Percentiles rank a stretch among this genome's conserved stretches.
Evolutionary conservation across 1,140 invertebrate species (phyloP).

Genomic region (Drosophila pallidifrons): DNA sequence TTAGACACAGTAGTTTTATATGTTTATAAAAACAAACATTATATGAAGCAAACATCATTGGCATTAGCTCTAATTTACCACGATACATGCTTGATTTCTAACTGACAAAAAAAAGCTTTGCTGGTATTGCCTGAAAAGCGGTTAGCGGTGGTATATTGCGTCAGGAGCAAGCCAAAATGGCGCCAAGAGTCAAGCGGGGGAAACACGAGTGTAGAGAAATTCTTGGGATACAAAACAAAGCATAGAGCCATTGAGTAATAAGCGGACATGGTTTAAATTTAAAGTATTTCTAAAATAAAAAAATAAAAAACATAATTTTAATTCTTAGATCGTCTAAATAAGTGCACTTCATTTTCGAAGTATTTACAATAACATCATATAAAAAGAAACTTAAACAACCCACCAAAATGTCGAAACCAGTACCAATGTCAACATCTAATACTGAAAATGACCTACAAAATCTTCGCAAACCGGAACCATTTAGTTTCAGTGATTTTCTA

Average conservation of each 20-base stretch:
- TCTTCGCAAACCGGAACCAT: slow-evolving; percentile 66
- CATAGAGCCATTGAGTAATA: not conserved
- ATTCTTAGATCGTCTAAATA: not conserved
- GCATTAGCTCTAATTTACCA: too few relatives aligned
- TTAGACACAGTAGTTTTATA: too few relatives aligned
- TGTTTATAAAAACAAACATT: too few relatives aligned
- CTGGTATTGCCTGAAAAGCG: slow-evolving; percentile 6
- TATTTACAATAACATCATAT: slow-evolving; percentile 10
- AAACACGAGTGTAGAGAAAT: slow-evolving; percentile 38
- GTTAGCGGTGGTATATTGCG: slow-evolving; percentile 24
- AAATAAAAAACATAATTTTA: not conserved
- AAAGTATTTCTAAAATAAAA: not conserved
- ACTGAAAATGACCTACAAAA: slow-evolving; percentile 67
- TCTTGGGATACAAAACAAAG: slow-evolving; percentile 39
- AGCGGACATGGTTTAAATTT: not conserved
- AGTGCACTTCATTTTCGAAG: slow-evolving; percentile 22
- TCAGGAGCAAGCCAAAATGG: slow-evolving; percentile 54
- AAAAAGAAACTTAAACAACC: slow-evolving; percentile 18
- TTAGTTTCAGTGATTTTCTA: slow-evolving; percentile 86
- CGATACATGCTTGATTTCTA: too few relatives aligned
- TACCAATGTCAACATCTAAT: slow-evolving; percentile 65
- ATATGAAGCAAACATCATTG: too few relatives aligned
- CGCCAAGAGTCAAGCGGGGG: slow-evolving; percentile 46
- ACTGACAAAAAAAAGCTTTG: not conserved
- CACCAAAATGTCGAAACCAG: slow-evolving; percentile 79